Percentiles rank a stretch among this genome's conserved stretches.
Conservation (phyloP, 2,888 invertebrate species). For the Rambutsinella grinnellia region DNA sequence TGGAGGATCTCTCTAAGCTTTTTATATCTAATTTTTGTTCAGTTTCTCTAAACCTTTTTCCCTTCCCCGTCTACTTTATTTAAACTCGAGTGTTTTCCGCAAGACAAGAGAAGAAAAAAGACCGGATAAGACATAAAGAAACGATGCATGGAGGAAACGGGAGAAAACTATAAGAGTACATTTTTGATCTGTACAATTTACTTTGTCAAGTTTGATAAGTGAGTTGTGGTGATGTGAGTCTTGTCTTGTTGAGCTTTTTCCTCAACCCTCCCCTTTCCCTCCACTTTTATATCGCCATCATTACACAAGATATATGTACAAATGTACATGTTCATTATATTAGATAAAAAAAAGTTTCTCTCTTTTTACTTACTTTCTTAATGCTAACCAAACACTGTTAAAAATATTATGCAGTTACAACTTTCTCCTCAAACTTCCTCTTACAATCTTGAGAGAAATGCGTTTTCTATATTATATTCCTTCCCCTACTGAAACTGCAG, state of each 20-base stretch:
- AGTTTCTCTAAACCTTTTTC: no score
- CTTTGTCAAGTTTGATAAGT: constrained; percentile 55
- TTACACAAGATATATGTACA: not conserved
- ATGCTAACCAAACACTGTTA: constrained; percentile 28
- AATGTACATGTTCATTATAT: not conserved
- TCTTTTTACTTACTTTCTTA: not conserved
- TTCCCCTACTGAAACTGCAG: no score
- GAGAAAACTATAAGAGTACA: constrained; percentile 2
- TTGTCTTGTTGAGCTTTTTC: constrained; percentile 50
- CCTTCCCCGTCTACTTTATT: no score
- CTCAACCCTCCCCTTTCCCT: not conserved
- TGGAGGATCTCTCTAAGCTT: no score
- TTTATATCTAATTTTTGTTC: no score
- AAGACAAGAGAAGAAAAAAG: not conserved
- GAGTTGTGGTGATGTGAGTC: constrained; percentile 55
- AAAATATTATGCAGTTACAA: constrained; percentile 20
- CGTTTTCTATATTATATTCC: not conserved
- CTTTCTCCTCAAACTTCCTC: not conserved
- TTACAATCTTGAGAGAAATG: not conserved
- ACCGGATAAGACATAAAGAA: constrained; percentile 35
- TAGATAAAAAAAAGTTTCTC: not conserved
- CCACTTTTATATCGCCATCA: constrained; percentile 4
- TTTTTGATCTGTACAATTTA: constrained; percentile 55
- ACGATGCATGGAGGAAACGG: constrained; percentile 1
- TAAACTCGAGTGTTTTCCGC: no score